Base-by-base conservation (phyloP, 1,140 invertebrate species). In the Aradophagus sp. region DNA sequence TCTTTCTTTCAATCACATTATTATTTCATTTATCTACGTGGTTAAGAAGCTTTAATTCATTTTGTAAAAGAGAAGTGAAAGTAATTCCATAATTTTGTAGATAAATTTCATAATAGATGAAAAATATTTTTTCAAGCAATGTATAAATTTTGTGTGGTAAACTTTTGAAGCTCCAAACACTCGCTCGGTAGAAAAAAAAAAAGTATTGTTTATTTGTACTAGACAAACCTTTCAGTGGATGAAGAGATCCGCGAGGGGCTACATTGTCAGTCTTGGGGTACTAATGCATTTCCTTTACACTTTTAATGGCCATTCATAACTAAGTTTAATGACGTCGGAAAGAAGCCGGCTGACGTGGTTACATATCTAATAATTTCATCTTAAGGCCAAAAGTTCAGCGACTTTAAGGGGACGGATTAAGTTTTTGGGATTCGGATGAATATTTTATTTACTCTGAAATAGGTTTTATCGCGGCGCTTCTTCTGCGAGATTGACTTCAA, bases 261-360 rank as follows among this genome's bases (percentile, higher is more conserved):
- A 73, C 77, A 69, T 74, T 73, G 71, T 73, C 59, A 55, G 74
- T 52, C 72, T 79, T 76, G 66, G 77, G 53, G 73, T 66, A 76
- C 82, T 84, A 85, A 84, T 85, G 82, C 83, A 84, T 84, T 85
- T 84, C 83, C 82, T 85, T 84, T 84, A 84, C 81, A 85, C 80
- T 83, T 84, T 84, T 84, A 84, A 84, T 84, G 81, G 81, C 77
- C 79, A 84, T 84, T 84, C 83, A 83, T 84, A 84, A 84, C 83
- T 81, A 84, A 84, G 83, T 84, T 84, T 84, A 83, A 84, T 84
- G 83, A 83, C 80, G 75, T 75, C 66, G 68, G 77, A 76, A 74
- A 79, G 76, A 78, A 73, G 72, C 66, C 53, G 76, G 68, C 65
- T 71, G 78, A 73, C 77, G 75, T 52, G 76, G 79, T 81, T 81